phyloP scores from a whole-genome alignment of 1,140 invertebrate genomes.

The Hylaeus anthracinus region DNA sequence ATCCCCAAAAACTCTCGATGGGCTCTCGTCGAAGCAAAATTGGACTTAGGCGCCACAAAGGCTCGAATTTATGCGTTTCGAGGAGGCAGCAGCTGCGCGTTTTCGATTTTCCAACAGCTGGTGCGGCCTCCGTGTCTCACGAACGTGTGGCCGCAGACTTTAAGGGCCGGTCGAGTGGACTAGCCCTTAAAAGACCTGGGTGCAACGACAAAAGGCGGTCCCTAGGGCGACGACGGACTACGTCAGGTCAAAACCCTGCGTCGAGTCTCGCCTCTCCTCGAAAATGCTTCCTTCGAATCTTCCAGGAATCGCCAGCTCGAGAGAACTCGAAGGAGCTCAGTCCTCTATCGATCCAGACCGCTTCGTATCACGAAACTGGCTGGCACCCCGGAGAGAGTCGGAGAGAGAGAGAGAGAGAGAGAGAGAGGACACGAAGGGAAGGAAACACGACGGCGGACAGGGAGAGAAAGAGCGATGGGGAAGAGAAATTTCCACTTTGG shows the following conservation, averaged over 20 bases:
- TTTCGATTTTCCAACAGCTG: constrained; percentile 66
- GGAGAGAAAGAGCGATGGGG: neutral
- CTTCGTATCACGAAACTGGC: constrained; percentile 68
- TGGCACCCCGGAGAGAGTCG: constrained; percentile 59
- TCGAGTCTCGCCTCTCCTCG: constrained; percentile 24
- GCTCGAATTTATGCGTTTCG: constrained; percentile 37
- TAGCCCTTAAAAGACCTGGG: constrained; percentile 46
- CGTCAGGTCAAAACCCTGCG: constrained; percentile 34
- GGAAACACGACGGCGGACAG: neutral
- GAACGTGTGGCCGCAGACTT: constrained; percentile 38
- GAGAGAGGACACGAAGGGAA: neutral
- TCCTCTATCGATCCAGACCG: constrained; percentile 63
- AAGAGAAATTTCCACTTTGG: constrained; percentile 32
- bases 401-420: neutral
- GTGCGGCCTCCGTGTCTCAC: constrained; percentile 25
- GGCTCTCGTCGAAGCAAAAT: neutral
- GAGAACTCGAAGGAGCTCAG: constrained; percentile 56
- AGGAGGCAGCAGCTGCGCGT: constrained; percentile 54
- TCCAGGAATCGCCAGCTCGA: constrained; percentile 57
- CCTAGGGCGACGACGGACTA: constrained; percentile 22
- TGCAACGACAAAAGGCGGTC: constrained; percentile 54
- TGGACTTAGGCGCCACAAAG: constrained; percentile 10
- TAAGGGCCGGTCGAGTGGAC: constrained; percentile 50
- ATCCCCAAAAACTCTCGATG: neutral
- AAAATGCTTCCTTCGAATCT: constrained; percentile 54